phyloP scores from a whole-genome alignment of 53 echinoderm and acorn worm species.

The Henricia sp. region DNA sequence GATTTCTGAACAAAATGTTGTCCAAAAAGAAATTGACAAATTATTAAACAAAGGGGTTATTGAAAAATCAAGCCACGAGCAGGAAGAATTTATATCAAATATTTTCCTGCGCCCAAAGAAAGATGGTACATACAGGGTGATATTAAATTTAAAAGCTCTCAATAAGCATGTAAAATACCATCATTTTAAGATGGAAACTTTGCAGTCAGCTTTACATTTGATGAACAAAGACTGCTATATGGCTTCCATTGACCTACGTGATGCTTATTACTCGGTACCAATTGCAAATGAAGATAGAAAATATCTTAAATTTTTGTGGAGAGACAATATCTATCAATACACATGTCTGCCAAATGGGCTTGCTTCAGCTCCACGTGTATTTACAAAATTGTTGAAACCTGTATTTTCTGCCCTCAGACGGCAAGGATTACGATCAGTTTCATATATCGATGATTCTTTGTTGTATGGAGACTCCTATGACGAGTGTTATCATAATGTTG shows the following conservation, averaged over 20 bases:
- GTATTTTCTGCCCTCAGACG: slow-evolving; percentile 11
- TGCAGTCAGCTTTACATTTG: background rate
- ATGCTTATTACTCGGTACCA: slow-evolving; percentile 19
- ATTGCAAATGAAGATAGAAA: background rate
- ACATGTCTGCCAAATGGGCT: slow-evolving; percentile 5
- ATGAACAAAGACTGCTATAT: background rate
- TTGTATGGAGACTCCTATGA: background rate
- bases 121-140: slow-evolving; percentile 27
- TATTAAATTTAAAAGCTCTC: slow-evolving; percentile 6
- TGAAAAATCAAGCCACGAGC: too few species aligned
- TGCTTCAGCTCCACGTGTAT: background rate
- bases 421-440: background rate
- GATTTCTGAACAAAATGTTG: background rate
- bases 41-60: too few species aligned
- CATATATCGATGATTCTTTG: slow-evolving; percentile 58
- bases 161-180: slow-evolving; percentile 35
- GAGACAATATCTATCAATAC: background rate
- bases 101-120: too few species aligned
- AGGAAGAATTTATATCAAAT: too few species aligned
- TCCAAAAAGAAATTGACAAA: slow-evolving; percentile 3
- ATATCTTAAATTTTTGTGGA: slow-evolving; percentile 23
- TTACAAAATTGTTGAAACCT: slow-evolving; percentile 50
- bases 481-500: slow-evolving; percentile 8
- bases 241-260: background rate
- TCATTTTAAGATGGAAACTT: slow-evolving; percentile 49